phyloP scores from a whole-genome alignment of 2,113 vertebrate species.

The Tenebrosternarchus preto region DNA sequence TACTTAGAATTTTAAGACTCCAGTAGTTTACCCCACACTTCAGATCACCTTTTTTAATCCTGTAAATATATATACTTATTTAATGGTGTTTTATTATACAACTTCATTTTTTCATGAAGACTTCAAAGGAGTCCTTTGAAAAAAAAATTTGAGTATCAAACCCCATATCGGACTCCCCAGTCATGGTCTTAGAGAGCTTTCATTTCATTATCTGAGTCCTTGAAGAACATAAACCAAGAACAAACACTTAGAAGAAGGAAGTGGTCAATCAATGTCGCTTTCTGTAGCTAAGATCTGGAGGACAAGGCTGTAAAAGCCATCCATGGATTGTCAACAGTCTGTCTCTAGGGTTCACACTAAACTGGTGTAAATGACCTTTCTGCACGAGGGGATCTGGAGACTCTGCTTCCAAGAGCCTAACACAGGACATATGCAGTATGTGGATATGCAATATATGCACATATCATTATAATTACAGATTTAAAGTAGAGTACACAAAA shows the following conservation, averaged over 20 bases:
- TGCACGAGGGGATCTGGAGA: not conserved
- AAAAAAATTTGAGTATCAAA: conserved; percentile 19
- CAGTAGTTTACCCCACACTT: not conserved
- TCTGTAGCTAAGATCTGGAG: not conserved
- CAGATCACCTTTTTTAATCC: not conserved
- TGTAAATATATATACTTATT: not conserved
- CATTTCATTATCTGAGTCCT: conserved; percentile 25
- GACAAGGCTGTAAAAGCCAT: not conserved
- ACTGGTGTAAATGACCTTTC: not conserved
- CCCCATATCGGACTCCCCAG: conserved; percentile 3
- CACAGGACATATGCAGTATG: not conserved
- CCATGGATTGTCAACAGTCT: not conserved
- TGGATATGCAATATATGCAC: not conserved
- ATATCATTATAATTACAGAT: too few species aligned
- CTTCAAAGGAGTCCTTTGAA: conserved; percentile 3
- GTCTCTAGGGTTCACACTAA: not conserved
- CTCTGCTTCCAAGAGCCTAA: not conserved
- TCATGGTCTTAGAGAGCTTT: conserved; percentile 35
- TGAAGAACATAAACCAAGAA: conserved; percentile 33
- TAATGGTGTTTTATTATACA: not conserved
- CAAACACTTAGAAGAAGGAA: conserved; percentile 31
- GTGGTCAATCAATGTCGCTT: conserved; percentile 28
- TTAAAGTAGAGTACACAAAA: not conserved
- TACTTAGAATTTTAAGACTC: not conserved
- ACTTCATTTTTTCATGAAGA: not conserved